Evolutionary conservation across 2,888 invertebrate species (phyloP).

Genomic region (Cataglyphis rosenhaueri): DNA sequence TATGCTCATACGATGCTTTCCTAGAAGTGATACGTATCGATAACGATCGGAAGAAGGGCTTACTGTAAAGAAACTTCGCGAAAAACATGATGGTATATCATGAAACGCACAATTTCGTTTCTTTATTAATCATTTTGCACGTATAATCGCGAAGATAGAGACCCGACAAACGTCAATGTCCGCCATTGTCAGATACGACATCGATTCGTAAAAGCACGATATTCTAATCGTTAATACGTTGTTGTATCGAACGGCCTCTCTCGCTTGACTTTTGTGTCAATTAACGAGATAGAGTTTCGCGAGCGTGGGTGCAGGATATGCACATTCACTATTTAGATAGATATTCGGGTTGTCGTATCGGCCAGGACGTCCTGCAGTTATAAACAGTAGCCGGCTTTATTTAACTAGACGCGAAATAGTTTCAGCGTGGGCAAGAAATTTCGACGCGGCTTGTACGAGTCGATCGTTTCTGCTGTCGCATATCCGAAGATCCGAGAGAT

Average conservation of each 20-base stretch:
- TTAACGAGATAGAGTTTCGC: slow-evolving; percentile 65
- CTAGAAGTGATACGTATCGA: background rate
- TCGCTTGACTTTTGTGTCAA: slow-evolving; percentile 57
- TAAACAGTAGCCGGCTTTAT: background rate
- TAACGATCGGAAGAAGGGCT: background rate
- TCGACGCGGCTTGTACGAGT: slow-evolving; percentile 13
- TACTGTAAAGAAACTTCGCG: background rate
- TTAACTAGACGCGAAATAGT: background rate
- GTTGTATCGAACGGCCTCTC: background rate
- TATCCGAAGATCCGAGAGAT: background rate
- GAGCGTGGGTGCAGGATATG: slow-evolving; percentile 66
- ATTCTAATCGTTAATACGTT: slow-evolving; percentile 15
- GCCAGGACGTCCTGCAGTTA: slow-evolving; percentile 63
- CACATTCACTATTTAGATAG: slow-evolving; percentile 65
- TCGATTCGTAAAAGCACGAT: slow-evolving; percentile 15
- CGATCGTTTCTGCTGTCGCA: background rate
- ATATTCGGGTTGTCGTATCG: slow-evolving; percentile 62
- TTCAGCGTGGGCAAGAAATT: slow-evolving; percentile 38
- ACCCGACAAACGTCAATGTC: background rate
- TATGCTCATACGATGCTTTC: slow-evolving; percentile 1
- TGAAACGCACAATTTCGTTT: background rate
- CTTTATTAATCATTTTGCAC: background rate
- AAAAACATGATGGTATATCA: background rate
- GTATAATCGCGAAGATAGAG: background rate
- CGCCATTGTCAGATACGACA: slow-evolving; percentile 23